These are phyloP conservation scores for Anthoptus insignis DNA, from an alignment of 2,888 invertebrate species.

Conservation along the genomic window DNA sequence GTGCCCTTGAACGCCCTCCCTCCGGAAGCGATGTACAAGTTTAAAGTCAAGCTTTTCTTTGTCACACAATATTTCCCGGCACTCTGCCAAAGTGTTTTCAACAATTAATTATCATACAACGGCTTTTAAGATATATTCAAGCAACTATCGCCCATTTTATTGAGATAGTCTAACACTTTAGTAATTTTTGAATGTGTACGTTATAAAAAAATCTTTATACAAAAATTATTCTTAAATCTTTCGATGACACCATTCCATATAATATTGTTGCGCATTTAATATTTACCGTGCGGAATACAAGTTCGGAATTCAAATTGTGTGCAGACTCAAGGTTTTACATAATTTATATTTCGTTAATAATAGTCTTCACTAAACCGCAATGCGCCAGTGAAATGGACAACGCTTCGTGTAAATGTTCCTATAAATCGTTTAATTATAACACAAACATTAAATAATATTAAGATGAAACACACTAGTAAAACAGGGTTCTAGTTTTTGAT, in stretches of 20 bases:
- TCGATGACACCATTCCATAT: neutral
- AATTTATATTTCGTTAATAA: neutral
- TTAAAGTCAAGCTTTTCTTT: conserved; percentile 25
- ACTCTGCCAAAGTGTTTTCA: conserved; percentile 17
- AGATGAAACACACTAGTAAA: too few species aligned
- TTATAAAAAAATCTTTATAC: neutral
- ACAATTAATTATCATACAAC: conserved; percentile 14
- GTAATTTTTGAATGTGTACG: neutral
- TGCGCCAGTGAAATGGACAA: neutral
- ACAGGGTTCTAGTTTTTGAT: too few species aligned
- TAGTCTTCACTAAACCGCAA: neutral
- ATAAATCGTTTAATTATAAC: neutral
- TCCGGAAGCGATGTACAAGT: conserved; percentile 22
- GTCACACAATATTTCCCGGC: conserved; percentile 20
- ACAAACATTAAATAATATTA: neutral
- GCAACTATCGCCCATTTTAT: neutral
- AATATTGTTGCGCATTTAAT: neutral
- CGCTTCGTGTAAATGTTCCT: neutral
- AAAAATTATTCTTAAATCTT: conserved; percentile 1
- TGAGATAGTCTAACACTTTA: neutral
- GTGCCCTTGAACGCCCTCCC: conserved; percentile 7
- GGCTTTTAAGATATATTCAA: conserved; percentile 8
- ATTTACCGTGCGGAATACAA: neutral
- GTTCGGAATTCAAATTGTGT: neutral
- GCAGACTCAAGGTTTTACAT: neutral